Evolutionary conservation across 2,797 vertebrate genomes (phyloP), one percentile per base, ranked within the genome.

Genomic region (Saguinus oedipus): DNA sequence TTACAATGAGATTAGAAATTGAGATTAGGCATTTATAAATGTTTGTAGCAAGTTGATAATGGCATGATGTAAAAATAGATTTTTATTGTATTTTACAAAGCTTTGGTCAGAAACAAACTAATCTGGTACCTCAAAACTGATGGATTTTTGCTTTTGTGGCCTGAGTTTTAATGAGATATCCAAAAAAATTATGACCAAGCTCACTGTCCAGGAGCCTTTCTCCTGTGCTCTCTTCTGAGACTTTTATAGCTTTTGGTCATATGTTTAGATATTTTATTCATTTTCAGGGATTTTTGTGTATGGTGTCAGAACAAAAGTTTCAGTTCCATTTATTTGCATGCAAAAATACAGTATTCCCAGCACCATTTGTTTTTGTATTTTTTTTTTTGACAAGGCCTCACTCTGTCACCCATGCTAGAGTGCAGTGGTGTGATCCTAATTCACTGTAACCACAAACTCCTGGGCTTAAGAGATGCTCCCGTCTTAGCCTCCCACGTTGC

Each of bases 1-100:
- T 72, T 87, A 78, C 15, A 80, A 14, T 57, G 53, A 93, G 17
- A 53, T 27, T 94, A 96, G 76, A 93, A 64, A 84, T 24, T 83
- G 50, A 96, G 46, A 48, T 50, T 14, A 72, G 88, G 59, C 12
- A 55, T 93, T 88, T 75, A 90, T 20, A 93, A 84, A 46, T 7
- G 3, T 46, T 42, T 80, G 27, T 1, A 95, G 55, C 68, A 88
- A 91, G 44, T 83, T 81, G 24, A 87, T 27, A 55, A 15, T 90
- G 46, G 70, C 26, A 46, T 64, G 50, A 59, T 33, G 61, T 19
- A 42, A 50, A 70, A 81, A 81, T 70, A n/a, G 57, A 46, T 59
- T 87, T 75, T 78, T 72, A 80, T 50, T 68, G 1, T 50, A 86
- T 93, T 88, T 95, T 92, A 64, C 8, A 22, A 89, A 81, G n/a